Evolutionary conservation across 2,888 invertebrate species (phyloP), one percentile per base, ranked within the genome.

Genomic region (Dexiosoma caninum): DNA sequence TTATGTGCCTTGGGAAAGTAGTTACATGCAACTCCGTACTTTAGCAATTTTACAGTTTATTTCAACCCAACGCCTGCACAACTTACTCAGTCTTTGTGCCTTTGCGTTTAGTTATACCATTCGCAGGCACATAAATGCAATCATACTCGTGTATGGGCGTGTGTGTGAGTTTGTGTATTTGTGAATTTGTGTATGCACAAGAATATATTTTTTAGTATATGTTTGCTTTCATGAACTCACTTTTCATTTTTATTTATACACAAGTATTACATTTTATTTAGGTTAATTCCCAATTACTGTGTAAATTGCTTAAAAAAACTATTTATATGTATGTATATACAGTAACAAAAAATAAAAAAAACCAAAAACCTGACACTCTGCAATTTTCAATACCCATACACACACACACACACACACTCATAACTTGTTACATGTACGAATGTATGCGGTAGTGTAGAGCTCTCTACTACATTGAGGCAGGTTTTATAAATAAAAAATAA

Each of bases 211-310:
- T 40, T 59, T n/a, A n/a, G 59, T 46, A n/a, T 51, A 40, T 67
- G 70, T 62, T 40, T 59, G 67, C 10, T 69, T 71, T 75, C 37
- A 64, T 42, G 37, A 46, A 46, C 57, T 70, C 70, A 64, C 59
- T 46, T 23, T 66, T 66, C 74, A 62, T 76, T 59, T 80, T 53
- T 74, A 75, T 70, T 70, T 66, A 70, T 49, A 80, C 76, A 75
- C 76, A 75, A 62, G 86, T 86, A 85, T 85, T 84, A 85, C 84
- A 83, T 84, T 85, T 85, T 85, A 86, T 87, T 87, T 85, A 84
- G 88, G 89, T 88, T 89, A 89, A 89, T 88, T 86, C 86, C 85
- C 88, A 88, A 89, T 89, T 88, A 88, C 87, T 86, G 88, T 88
- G 88, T 85, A 88, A 88, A 89, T 88, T 89, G 86, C 88, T 87